These are phyloP conservation scores for Aspidapion aeneum DNA, from an alignment of 2,888 invertebrate species.

Conservation along the genomic window DNA sequence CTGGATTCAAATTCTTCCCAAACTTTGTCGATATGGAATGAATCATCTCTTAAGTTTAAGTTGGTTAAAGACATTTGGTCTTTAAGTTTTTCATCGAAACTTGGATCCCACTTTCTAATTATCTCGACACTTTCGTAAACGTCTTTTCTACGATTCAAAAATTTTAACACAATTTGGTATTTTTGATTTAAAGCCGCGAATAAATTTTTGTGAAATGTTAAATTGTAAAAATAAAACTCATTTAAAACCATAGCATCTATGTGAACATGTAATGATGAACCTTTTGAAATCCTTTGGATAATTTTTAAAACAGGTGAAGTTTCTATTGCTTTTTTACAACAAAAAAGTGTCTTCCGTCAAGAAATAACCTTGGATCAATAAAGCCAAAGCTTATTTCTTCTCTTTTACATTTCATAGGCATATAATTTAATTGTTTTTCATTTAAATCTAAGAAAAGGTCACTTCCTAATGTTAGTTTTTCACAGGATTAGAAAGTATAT, in stretches of 20 bases:
- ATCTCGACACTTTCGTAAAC: too few species aligned
- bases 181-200: slow-evolving; percentile 42
- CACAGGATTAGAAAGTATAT: too few species aligned
- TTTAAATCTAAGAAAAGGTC: too few species aligned
- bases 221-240: slow-evolving; percentile 54
- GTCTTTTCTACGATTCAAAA: neutral
- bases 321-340: slow-evolving; percentile 55
- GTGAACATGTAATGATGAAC: slow-evolving; percentile 66
- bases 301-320: slow-evolving; percentile 62
- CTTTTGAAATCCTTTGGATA: slow-evolving; percentile 69
- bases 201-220: slow-evolving; percentile 56
- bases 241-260: slow-evolving; percentile 61
- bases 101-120: neutral
- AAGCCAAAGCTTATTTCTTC: slow-evolving; percentile 38
- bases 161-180: neutral
- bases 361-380: slow-evolving; percentile 46
- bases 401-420: slow-evolving; percentile 36
- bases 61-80: neutral
- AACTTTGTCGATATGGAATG: neutral
- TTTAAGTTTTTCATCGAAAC: slow-evolving; percentile 1
- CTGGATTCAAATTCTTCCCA: neutral
- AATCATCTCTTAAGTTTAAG: neutral
- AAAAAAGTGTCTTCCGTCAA: slow-evolving; percentile 65
- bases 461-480: too few species aligned
- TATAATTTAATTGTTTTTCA: slow-evolving; percentile 36